A percentile compares a stretch with the other conserved stretches of the same genome.
Evolutionary conservation across 2,888 invertebrate species (phyloP).

Genomic region (Catocala sponsa): DNA sequence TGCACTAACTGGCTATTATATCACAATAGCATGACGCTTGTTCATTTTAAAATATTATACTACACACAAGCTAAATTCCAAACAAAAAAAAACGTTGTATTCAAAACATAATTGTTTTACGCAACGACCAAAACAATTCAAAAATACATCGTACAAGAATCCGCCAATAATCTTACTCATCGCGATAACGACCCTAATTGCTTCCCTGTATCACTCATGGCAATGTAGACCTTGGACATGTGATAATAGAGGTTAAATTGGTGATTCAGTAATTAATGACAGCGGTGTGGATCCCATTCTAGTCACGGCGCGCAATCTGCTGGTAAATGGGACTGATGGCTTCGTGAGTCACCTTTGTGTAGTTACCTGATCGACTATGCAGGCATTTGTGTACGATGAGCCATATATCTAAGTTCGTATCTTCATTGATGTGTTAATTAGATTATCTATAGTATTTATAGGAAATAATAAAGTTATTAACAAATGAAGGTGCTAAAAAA

Average conservation of each 20-base stretch:
- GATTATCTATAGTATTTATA: too few species aligned
- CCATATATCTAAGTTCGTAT: too few species aligned
- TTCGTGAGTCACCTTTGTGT: slow-evolving; percentile 48
- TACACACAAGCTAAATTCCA: slow-evolving; percentile 7
- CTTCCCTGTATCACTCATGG: slow-evolving; percentile 22
- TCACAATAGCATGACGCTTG: slow-evolving; percentile 5
- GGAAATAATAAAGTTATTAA: too few species aligned
- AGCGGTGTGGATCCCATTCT: slow-evolving; percentile 47
- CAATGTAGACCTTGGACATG: slow-evolving; percentile 31
- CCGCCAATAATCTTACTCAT: slow-evolving; percentile 46
- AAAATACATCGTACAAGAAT: slow-evolving; percentile 32
- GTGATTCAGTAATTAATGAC: slow-evolving; percentile 46
- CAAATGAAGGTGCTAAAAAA: too few species aligned
- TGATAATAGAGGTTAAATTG: slow-evolving; percentile 34
- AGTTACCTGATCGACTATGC: slow-evolving; percentile 11
- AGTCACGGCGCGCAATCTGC: slow-evolving; percentile 50
- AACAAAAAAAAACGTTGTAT: slow-evolving; percentile 14
- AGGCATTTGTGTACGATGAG: slow-evolving; percentile 5
- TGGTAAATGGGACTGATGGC: slow-evolving; percentile 42
- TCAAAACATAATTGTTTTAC: slow-evolving; percentile 28
- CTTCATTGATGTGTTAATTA: too few species aligned
- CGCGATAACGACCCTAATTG: slow-evolving; percentile 50
- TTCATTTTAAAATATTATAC: slow-evolving; percentile 6
- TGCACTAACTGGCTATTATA: not conserved
- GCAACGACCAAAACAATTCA: slow-evolving; percentile 25